Evolutionary conservation across 2,113 vertebrate genomes (phyloP), one percentile per base, ranked within the genome.

Genomic region (Tamias sibiricus): DNA sequence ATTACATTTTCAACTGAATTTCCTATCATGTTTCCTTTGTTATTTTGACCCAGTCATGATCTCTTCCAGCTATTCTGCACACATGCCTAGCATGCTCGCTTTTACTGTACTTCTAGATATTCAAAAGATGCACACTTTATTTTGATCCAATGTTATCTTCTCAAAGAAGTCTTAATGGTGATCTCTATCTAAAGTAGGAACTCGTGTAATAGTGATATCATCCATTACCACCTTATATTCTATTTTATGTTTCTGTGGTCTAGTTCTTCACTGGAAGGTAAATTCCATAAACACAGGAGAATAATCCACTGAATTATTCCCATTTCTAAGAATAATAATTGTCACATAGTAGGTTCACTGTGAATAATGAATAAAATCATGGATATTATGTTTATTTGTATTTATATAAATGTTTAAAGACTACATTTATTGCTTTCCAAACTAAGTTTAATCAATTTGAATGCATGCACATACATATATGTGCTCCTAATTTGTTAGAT

Each of bases 401-500:
- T 80, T 87, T 94, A 84, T 69, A 12, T 90, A 87, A 84, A 42
- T 77, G 9, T 79, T 83, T 74, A 62, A 94, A 91, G 37, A 92
- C 76, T 49, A 47, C 42, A 54, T 86, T 74, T 11, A 49, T 75
- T 89, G 40, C 90, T 93, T 91, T n/a, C 11, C 69, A 69, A 83
- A 86, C 8, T 72, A 40, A 82, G 59, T 80, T 79, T 37, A 94
- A 66, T 85, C 62, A 69, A 2, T 92, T 44, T 93, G 44, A 96
- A 92, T 89, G 37, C 71, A 90, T 13, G 37, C 20, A 49, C 35
- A 68, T 68, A 74, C 40, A 49, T 81, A 81, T 66, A 92, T 91
- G 80, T 86, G 69, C 52, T 95, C 37, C 80, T 92, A 79, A 87
- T 97, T 95, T 95, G 44, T 87, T 85, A 52, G 20, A 94, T 42